Conservation (phyloP, 2,888 invertebrate genomes). For the Limnephilus marmoratus region DNA sequence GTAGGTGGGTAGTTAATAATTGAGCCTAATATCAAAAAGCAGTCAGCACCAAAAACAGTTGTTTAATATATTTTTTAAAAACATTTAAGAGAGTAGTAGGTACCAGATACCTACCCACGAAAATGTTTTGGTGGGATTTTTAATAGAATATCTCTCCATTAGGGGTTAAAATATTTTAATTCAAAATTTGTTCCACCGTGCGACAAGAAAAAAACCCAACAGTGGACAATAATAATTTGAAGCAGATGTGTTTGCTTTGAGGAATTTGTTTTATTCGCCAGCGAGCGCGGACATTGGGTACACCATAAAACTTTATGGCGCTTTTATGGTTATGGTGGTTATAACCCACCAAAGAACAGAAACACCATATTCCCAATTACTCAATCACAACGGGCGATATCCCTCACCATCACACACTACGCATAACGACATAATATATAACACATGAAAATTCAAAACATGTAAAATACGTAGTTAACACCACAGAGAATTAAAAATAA, state of each 20-base stretch:
- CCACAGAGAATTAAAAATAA: not conserved
- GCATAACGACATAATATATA: not conserved
- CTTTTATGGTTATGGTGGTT: constrained; percentile 62
- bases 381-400: constrained; percentile 57
- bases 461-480: not conserved
- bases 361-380: constrained; percentile 63
- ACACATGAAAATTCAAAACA: not conserved
- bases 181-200: constrained; percentile 20
- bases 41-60: no score
- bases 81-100: no score
- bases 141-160: not conserved
- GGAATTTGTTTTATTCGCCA: constrained; percentile 50
- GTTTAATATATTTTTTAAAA: no score
- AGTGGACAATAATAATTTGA: constrained; percentile 13
- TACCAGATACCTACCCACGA: not conserved
- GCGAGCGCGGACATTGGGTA: constrained; percentile 53
- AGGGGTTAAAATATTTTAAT: constrained; percentile 30
- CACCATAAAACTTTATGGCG: constrained; percentile 62
- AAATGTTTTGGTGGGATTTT: not conserved
- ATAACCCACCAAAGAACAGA: constrained; percentile 57
- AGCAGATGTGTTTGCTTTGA: constrained; percentile 42
- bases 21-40: no score
- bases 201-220: constrained; percentile 3
- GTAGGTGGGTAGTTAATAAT: no score
- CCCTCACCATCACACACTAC: not conserved